Evolutionary conservation across 2,113 vertebrate species (phyloP), one percentile per base, ranked within the genome.

Genomic region (Condylura cristata): DNA sequence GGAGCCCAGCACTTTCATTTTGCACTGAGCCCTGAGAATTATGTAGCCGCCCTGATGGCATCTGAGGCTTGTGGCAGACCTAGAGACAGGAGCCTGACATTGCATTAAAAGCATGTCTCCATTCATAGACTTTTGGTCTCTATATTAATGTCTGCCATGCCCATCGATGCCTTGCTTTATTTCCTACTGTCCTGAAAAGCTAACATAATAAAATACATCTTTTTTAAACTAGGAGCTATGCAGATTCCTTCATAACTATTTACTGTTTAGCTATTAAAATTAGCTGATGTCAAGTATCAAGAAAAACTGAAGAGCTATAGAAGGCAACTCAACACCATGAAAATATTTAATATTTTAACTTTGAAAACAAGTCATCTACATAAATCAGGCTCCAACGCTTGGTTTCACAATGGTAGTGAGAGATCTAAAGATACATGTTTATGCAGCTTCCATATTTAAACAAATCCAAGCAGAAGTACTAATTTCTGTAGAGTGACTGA

Each of bases 281-380:
- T 60, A 83, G 48, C 16, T 78, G 37, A 34, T 61, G 41, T 71
- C 22, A 86, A 86, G 84, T 12, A 86, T 34, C 37, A 80, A 34
- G 20, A 68, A 66, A 88, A 66, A 86, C 41, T 10, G 30, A 75
- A 68, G n/a, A 37, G 11, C 78, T 56, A 75, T 53, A 91, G 44
- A 86, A 84, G 32, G 34, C 22, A 84, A 41, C 32, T 41, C 30
- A 24, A 46, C 61, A 53, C 13, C 18, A 82, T 65, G 8, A 75
- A 92, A 82, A 26, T 17, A 68, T 32, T 93, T 92, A 84, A 75
- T 41, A 86, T 56, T 85, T 86, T 37, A 74, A 87, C 58, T 66
- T 14, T 20, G 39, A 51, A 78, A 85, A 20, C 37, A 32, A 83
- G 17, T 80, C 7, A 83, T 44, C n/a, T n/a, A 78, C 71, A 86